A percentile compares a stretch with the other conserved stretches of the same genome.
Conservation (phyloP, 1,140 invertebrate species). For the Drosophila novamexicana region DNA sequence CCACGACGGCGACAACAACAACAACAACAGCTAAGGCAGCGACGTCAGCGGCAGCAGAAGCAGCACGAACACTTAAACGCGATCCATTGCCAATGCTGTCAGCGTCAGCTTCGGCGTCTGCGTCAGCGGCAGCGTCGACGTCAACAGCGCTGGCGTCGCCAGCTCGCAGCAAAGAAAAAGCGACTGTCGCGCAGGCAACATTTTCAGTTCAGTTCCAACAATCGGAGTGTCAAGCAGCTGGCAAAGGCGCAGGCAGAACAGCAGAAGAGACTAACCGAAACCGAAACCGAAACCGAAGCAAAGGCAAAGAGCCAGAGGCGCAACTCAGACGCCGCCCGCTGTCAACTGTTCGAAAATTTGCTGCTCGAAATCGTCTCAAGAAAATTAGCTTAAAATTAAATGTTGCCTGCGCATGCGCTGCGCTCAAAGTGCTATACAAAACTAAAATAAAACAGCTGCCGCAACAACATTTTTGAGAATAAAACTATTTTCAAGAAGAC, state of each 20-base stretch:
- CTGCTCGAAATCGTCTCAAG: slow-evolving; percentile 37
- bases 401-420: slow-evolving; percentile 64
- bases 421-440: slow-evolving; percentile 31
- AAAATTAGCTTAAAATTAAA: slow-evolving; percentile 11
- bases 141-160: slow-evolving; percentile 28
- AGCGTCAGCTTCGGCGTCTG: slow-evolving; percentile 10
- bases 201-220: slow-evolving; percentile 78
- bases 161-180: slow-evolving; percentile 70
- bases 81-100: slow-evolving; percentile 42
- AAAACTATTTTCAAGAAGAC: slow-evolving; percentile 9
- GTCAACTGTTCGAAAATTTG: slow-evolving; percentile 35
- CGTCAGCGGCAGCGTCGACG: slow-evolving; percentile 21
- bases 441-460: slow-evolving; percentile 63
- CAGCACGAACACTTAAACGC: slow-evolving; percentile 20
- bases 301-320: slow-evolving; percentile 41
- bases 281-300: not conserved
- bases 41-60: slow-evolving; percentile 1
- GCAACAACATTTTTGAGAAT: slow-evolving; percentile 17
- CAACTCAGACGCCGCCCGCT: not conserved
- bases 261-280: not conserved
- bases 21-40: not conserved
- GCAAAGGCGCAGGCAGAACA: slow-evolving; percentile 14
- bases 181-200: slow-evolving; percentile 56
- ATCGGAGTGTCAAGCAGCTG: slow-evolving; percentile 60
- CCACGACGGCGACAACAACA: slow-evolving; percentile 50